phyloP scores from a whole-genome alignment of 2,113 vertebrate species.

The Mobula birostris region DNA sequence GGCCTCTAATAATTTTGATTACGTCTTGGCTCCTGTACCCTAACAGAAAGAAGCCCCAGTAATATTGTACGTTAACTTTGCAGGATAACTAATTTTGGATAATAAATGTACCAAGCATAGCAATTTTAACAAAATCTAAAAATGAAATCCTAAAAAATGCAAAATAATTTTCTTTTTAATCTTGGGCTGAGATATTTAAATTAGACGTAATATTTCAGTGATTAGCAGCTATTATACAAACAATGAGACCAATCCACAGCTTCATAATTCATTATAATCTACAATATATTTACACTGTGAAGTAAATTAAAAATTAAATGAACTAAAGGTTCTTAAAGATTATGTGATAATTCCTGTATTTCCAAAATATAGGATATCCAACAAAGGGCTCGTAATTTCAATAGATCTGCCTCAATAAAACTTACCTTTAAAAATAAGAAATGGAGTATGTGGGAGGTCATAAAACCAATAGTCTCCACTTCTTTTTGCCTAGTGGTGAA shows the following conservation, averaged over 20 bases:
- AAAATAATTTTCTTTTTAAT: not conserved
- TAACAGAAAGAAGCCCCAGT: too few species aligned
- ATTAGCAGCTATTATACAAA: not conserved
- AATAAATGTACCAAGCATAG: not conserved
- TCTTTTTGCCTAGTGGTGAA: conserved; percentile 60
- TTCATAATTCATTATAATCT: not conserved
- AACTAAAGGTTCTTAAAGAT: not conserved
- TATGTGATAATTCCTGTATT: not conserved
- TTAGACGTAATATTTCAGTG: not conserved
- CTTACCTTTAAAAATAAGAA: conserved; percentile 92
- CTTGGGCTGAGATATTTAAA: not conserved
- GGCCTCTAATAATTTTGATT: too few species aligned
- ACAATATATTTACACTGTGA: not conserved
- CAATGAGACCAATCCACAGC: not conserved
- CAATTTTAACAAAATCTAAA: not conserved
- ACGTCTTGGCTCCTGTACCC: too few species aligned
- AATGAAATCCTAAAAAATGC: not conserved
- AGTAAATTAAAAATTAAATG: not conserved
- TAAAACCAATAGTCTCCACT: conserved; percentile 94
- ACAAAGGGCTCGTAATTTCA: not conserved
- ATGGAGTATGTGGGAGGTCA: conserved; percentile 83
- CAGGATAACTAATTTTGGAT: not conserved
- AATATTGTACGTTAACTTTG: not conserved
- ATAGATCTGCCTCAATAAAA: not conserved
- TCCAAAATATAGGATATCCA: not conserved